These are phyloP conservation scores for Psettodes erumei DNA, from an alignment of 2,113 vertebrate species.

Conservation along the genomic window DNA sequence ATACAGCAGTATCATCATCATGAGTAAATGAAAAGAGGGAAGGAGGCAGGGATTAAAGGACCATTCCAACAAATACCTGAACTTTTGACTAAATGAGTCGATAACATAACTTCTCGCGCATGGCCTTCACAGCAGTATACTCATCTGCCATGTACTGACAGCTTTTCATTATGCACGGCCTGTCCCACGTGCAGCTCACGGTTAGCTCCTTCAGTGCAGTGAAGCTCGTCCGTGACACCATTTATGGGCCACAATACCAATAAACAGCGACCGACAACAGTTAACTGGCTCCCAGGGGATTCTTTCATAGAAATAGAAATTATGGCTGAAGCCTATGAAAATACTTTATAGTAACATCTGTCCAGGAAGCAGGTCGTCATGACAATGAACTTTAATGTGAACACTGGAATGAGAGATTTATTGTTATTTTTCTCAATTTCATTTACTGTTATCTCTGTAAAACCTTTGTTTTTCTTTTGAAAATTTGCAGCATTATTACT, in stretches of 20 bases:
- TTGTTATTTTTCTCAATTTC: background rate
- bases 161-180: background rate
- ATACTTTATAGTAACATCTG: constrained; percentile 21
- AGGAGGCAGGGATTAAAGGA: background rate
- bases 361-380: background rate
- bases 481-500: background rate
- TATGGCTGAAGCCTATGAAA: constrained; percentile 7
- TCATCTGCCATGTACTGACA: background rate
- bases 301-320: constrained; percentile 28
- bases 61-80: background rate
- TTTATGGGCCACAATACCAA: constrained; percentile 1
- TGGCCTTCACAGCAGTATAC: background rate
- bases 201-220: constrained; percentile 1
- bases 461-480: background rate
- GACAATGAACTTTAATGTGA: background rate
- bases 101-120: background rate
- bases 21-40: too few species aligned
- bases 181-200: background rate
- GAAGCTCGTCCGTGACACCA: constrained; percentile 1
- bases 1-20: too few species aligned
- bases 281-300: constrained; percentile 5
- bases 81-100: background rate
- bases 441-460: background rate
- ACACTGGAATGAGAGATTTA: background rate
- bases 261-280: background rate